Percentiles rank a stretch among this genome's conserved stretches.
Conservation (phyloP, 1,140 invertebrate species). For the Nephotettix cincticeps region DNA sequence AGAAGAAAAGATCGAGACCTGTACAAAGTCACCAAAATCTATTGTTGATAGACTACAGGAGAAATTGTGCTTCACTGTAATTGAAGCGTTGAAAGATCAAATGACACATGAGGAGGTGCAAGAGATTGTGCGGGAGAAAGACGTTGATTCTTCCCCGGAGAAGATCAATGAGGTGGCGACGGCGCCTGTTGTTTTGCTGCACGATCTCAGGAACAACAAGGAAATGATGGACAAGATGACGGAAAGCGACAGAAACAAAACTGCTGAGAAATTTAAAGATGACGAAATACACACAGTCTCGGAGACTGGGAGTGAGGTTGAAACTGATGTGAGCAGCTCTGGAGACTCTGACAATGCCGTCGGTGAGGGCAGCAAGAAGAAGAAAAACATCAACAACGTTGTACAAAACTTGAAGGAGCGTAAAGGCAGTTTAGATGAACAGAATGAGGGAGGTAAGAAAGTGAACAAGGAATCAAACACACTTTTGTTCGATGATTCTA, state of each 20-base stretch:
- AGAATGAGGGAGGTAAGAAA: background rate
- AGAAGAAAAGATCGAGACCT: background rate
- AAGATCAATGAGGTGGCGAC: too few species aligned
- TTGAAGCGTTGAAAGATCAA: background rate
- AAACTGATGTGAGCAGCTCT: background rate
- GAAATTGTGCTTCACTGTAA: conserved; percentile 1
- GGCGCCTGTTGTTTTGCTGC: background rate
- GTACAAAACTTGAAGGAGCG: conserved; percentile 6
- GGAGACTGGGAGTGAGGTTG: background rate
- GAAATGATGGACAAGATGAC: background rate
- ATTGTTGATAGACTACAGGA: conserved; percentile 25
- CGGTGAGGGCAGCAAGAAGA: background rate
- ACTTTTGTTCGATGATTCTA: conserved; percentile 27
- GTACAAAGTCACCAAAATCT: background rate
- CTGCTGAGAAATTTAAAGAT: background rate
- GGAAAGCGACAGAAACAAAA: background rate
- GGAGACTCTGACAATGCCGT: background rate
- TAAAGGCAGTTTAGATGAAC: conserved; percentile 6
- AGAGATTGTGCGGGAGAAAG: background rate
- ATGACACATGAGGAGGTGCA: background rate
- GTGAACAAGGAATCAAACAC: background rate
- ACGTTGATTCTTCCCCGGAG: too few species aligned
- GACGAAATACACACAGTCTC: background rate
- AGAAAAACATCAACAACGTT: conserved; percentile 19
- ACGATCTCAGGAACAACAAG: conserved; percentile 5